Conservation (phyloP, 2,113 vertebrate genomes). For the Trematocara stigmaticum region DNA sequence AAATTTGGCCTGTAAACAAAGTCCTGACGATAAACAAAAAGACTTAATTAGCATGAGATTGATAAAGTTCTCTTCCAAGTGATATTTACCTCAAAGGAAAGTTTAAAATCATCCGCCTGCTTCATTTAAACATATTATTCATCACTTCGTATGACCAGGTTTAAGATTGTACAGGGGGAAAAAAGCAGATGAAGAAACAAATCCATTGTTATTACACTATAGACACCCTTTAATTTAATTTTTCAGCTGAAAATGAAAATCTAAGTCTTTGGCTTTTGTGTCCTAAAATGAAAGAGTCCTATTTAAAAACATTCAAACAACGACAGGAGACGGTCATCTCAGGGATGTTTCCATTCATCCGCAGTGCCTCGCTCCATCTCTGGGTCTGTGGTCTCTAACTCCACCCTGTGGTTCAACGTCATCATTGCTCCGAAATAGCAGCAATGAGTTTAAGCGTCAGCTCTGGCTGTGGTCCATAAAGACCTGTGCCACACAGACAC, state of each 20-base stretch:
- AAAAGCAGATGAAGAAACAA: slow-evolving; percentile 1
- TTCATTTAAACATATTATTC: slow-evolving; percentile 3
- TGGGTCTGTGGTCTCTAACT: slow-evolving; percentile 11
- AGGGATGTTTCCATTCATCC: neutral
- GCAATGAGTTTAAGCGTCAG: neutral
- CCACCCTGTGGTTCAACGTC: slow-evolving; percentile 44
- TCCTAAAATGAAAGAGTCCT: slow-evolving; percentile 34
- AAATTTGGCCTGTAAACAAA: slow-evolving; percentile 67
- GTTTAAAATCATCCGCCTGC: slow-evolving; percentile 21
- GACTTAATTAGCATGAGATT: slow-evolving; percentile 26
- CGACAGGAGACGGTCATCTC: neutral
- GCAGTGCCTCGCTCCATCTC: neutral
- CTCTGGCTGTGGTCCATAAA: neutral
- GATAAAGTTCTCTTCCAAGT: neutral
- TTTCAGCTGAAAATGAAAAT: neutral
- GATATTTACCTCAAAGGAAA: slow-evolving; percentile 31
- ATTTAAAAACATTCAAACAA: slow-evolving; percentile 52
- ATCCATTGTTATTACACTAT: neutral
- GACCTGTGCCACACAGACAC: neutral
- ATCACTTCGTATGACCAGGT: slow-evolving; percentile 2
- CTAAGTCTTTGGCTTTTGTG: slow-evolving; percentile 69
- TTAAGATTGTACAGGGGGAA: slow-evolving; percentile 48
- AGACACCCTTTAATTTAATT: slow-evolving; percentile 15
- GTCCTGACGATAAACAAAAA: slow-evolving; percentile 10
- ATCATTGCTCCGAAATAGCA: slow-evolving; percentile 22